These are phyloP conservation scores for Buceros bicornis DNA, from an alignment of 2,797 vertebrate species.

Conservation along the genomic window DNA sequence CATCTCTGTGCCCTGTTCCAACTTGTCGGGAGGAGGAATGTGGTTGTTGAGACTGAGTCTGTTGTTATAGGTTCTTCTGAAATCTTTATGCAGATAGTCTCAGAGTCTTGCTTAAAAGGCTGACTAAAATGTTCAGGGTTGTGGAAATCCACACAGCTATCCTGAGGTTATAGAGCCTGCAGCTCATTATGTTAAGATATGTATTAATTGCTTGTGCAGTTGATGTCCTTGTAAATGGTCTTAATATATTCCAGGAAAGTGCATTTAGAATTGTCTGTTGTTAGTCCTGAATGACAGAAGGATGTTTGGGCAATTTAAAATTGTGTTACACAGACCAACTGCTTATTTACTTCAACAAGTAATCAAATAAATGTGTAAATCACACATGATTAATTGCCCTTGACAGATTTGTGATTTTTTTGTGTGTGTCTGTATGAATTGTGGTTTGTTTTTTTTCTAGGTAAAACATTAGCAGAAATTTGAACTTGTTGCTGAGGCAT, in stretches of 20 bases:
- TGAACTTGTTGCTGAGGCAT: slow-evolving; percentile 74
- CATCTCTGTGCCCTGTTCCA: slow-evolving; percentile 14
- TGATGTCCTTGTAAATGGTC: slow-evolving; percentile 13
- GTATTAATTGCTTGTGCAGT: slow-evolving; percentile 44
- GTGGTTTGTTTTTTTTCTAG: slow-evolving; percentile 67
- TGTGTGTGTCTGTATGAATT: background rate
- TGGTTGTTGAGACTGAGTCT: background rate
- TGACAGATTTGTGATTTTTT: slow-evolving; percentile 37
- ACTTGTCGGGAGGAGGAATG: slow-evolving; percentile 49
- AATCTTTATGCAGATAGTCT: background rate
- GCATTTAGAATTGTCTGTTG: slow-evolving; percentile 46
- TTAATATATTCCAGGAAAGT: slow-evolving; percentile 39
- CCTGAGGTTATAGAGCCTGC: slow-evolving; percentile 22
- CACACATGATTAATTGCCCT: slow-evolving; percentile 42
- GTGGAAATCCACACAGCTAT: background rate
- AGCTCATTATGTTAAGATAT: slow-evolving; percentile 24
- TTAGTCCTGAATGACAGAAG: slow-evolving; percentile 65
- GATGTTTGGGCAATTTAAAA: slow-evolving; percentile 53
- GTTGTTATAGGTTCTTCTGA: slow-evolving; percentile 43
- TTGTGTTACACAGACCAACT: slow-evolving; percentile 46
- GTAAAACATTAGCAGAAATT: slow-evolving; percentile 61
- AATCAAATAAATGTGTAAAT: slow-evolving; percentile 66
- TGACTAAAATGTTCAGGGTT: background rate
- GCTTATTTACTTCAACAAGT: slow-evolving; percentile 69
- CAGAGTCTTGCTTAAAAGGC: background rate